Evolutionary conservation across 2,113 vertebrate species (phyloP), one percentile per base, ranked within the genome.

Genomic region (Takifugu bimaculatus): DNA sequence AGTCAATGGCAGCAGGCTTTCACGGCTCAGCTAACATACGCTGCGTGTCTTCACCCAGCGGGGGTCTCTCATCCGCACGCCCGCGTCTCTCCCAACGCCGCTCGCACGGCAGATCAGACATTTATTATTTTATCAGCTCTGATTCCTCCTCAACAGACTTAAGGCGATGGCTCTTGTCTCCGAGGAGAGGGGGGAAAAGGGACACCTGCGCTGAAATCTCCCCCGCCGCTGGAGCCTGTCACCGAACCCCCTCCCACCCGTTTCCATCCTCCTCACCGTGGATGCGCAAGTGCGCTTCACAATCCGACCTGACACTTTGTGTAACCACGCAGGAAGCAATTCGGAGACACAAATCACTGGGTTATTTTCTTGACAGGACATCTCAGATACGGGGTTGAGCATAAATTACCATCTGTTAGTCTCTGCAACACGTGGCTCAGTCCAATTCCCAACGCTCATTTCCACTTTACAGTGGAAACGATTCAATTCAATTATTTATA

Each of bases 1-100:
- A 74, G 84, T 86, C 83, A 74, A 83, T 85, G 87, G 84, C 90
- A 84, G 85, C 75, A 58, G 60, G 72, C 62, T 72, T 69, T 80
- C 82, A 78, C 80, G 74, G 78, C 81, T 82, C 81, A 69, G 82
- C 68, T 68, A 65, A 68, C 83, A 73, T 71, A 76, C 77, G 85
- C 79, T 75, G 67, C 78, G 59, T 75, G 82, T 85, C 86, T 78
- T 75, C 87, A 57, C 25, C 80, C 82, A 72, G 81, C 71, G 81
- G 75, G 75, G 79, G 74, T 81, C 84, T 84, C 78, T 80, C 82
- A 81, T 87, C 85, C 78, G 73, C 74, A 67, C 84, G 67, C 45
- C 72, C 74, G 15, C 54, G 65, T 66, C 63, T 59, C 50, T 55
- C 57, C 60, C 55, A 39, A 15, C 9, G 68, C 68, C 63, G 71